phyloP scores from a whole-genome alignment of 2,888 invertebrate species.

The Monochamus alternatus region DNA sequence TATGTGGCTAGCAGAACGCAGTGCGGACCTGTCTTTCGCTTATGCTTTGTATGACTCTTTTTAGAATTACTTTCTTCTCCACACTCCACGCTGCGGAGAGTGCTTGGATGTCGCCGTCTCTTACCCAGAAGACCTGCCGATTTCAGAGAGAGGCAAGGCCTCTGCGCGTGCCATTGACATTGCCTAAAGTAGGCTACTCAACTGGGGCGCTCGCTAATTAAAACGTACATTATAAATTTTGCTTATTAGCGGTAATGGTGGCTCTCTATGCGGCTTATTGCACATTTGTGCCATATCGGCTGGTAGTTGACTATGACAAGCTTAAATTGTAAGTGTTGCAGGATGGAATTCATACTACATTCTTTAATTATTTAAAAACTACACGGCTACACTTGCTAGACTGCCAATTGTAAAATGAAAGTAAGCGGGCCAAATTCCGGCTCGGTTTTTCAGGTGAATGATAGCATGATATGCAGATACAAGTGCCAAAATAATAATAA shows the following conservation, averaged over 20 bases:
- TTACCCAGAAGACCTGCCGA: conserved; percentile 27
- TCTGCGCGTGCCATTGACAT: conserved; percentile 65
- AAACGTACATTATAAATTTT: conserved; percentile 51
- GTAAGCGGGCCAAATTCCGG: too few relatives aligned
- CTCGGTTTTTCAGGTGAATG: too few relatives aligned
- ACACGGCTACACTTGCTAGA: too few relatives aligned
- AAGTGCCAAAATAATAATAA: too few relatives aligned
- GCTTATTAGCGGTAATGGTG: conserved; percentile 37
- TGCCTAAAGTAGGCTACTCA: conserved; percentile 62
- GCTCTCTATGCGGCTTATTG: conserved; percentile 41
- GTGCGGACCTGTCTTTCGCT: conserved; percentile 8
- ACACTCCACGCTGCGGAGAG: background rate
- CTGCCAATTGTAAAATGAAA: too few relatives aligned
- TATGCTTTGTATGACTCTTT: conserved; percentile 22
- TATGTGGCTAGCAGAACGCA: background rate
- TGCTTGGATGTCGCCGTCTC: conserved; percentile 25
- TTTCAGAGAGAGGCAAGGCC: conserved; percentile 33
- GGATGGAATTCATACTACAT: background rate
- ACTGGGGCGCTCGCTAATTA: conserved; percentile 63
- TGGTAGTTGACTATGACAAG: conserved; percentile 1
- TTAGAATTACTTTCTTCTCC: conserved; percentile 31
- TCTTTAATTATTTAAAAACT: background rate
- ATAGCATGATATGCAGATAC: too few relatives aligned
- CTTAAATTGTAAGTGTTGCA: conserved; percentile 10
- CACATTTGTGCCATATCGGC: conserved; percentile 40